Evolutionary conservation across 2,888 invertebrate genomes (phyloP), one percentile per base, ranked within the genome.

Genomic region (Dexiosoma caninum): DNA sequence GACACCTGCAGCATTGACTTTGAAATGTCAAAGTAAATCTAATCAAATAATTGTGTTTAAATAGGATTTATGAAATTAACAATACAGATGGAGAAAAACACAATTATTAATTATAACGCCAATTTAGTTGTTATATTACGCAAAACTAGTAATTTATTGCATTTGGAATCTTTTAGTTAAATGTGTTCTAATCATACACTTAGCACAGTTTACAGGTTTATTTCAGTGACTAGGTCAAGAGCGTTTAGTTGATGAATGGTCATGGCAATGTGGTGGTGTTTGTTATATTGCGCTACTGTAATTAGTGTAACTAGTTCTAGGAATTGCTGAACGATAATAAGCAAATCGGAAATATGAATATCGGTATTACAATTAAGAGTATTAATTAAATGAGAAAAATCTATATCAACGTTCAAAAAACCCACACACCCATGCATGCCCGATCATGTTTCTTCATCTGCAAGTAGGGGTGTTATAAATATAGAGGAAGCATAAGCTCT

Each of bases 1-100:
- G 81, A 81, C 81, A 81, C 81, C 81, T 81, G 81, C 76, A 71
- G 53, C 80, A 79, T 69, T 81, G 81, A 81, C 82, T 78, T 78
- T 82, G 82, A 78, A 81, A 72, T 82, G 81, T 81, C 83, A 78
- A 70, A 71, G 66, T 77, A 69, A 79, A 72, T 74, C 70, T 67
- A 66, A 66, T 78, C 66, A 78, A 64, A 75, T 30, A 70, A 66
- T 53, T 75, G 66, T 66, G 16, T 62, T 42, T 75, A 64, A 59
- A 49, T 40, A 42, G 59, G 55, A 74, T 70, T 79, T 80, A 57
- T 81, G 37, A 69, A 64, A 59, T 69, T 35, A 40, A 21, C 6
- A 55, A 55, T 46, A 49, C 21, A 69, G n/a, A 60, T 10, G 12
- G 1, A 14, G 3, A 51, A 64, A 72, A 44, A 46, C 37, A 35